Evolutionary conservation across 2,888 invertebrate species (phyloP).

Genomic region (Trachelus troglodyta): DNA sequence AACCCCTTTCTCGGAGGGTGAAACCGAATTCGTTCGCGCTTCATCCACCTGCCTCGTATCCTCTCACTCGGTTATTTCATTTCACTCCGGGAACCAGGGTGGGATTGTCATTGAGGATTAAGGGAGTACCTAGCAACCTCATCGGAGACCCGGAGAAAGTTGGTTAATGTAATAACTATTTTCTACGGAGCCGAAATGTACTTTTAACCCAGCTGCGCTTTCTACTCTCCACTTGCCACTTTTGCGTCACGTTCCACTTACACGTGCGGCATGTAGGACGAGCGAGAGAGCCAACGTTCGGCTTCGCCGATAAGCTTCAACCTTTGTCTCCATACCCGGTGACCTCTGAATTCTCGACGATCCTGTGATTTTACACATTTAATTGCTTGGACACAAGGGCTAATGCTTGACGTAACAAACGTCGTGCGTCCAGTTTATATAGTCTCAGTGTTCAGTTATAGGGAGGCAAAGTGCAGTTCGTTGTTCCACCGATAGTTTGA

Average conservation of each 20-base stretch:
- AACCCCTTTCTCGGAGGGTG: neutral
- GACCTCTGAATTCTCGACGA: neutral
- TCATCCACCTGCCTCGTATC: neutral
- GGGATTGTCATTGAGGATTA: slow-evolving; percentile 27
- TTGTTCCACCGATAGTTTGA: slow-evolving; percentile 47
- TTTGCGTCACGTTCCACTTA: neutral
- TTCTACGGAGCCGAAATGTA: slow-evolving; percentile 19
- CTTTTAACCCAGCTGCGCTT: neutral
- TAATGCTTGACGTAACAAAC: neutral
- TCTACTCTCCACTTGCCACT: slow-evolving; percentile 4
- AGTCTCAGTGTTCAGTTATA: slow-evolving; percentile 40
- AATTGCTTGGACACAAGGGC: neutral
- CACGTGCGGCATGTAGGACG: neutral
- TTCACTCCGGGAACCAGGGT: slow-evolving; percentile 13
- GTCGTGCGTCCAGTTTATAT: neutral
- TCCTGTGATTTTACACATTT: neutral
- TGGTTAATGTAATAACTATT: slow-evolving; percentile 31
- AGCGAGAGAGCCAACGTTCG: neutral
- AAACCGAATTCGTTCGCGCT: neutral
- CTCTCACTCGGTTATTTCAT: slow-evolving; percentile 1
- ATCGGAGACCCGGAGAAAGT: slow-evolving; percentile 23
- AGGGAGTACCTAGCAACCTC: slow-evolving; percentile 1
- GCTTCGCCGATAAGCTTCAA: neutral
- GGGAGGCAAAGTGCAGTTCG: slow-evolving; percentile 57
- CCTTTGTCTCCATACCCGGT: neutral